Percentiles rank a stretch among this genome's conserved stretches.
These are phyloP conservation scores for Neoitamus cyanurus DNA, from an alignment of 2,888 invertebrate genomes.

Conservation along the genomic window DNA sequence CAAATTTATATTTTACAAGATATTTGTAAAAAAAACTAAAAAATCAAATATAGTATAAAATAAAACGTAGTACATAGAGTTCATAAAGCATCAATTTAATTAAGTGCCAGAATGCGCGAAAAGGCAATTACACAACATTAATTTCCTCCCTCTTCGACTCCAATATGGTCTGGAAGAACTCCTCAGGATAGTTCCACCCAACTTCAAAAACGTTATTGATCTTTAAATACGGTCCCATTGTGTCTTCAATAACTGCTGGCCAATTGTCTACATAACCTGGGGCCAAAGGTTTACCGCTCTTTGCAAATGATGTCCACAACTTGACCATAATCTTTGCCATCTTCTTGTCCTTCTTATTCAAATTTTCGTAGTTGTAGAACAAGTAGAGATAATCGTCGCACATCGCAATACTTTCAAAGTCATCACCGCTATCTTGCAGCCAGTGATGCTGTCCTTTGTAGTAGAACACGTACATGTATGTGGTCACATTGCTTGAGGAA, in stretches of 20 bases:
- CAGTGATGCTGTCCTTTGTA: constrained; percentile 52
- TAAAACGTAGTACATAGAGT: no score
- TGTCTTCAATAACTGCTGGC: constrained; percentile 35
- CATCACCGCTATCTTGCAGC: not conserved
- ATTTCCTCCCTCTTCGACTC: not conserved
- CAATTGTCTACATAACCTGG: constrained; percentile 29
- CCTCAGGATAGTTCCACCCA: constrained; percentile 62
- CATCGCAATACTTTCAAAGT: not conserved
- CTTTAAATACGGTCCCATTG: constrained; percentile 51
- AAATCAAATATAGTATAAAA: no score
- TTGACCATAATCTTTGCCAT: constrained; percentile 62
- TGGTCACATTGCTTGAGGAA: constrained; percentile 35
- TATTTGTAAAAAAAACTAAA: no score
- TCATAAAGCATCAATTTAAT: no score
- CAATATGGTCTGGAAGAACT: constrained; percentile 55
- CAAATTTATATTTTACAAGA: no score
- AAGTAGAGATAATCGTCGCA: constrained; percentile 61
- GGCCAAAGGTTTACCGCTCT: constrained; percentile 50
- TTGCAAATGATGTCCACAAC: constrained; percentile 54
- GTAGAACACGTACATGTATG: constrained; percentile 64
- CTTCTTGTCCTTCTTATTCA: not conserved
- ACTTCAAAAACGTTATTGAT: constrained; percentile 59
- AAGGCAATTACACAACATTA: not conserved
- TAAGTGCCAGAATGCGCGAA: no score
- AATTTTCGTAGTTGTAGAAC: constrained; percentile 49